Percentiles rank a stretch among this genome's conserved stretches.
phyloP scores from a whole-genome alignment of 2,113 vertebrate genomes.

The Oncorhynchus clarkii region DNA sequence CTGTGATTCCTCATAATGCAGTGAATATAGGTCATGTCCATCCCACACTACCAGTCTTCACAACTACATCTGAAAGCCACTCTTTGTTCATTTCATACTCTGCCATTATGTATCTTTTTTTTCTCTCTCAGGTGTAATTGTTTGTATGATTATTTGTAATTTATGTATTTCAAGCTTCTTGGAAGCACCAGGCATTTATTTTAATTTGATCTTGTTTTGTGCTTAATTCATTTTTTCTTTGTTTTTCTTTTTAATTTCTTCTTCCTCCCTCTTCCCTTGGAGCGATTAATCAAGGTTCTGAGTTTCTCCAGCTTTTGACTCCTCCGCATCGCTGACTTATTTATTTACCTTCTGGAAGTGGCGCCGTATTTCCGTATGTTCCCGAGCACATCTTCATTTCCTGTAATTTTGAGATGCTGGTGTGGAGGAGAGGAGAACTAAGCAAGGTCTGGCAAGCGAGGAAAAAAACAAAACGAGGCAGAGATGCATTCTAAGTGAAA shows the following conservation, averaged over 20 bases:
- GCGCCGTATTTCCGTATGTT: slow-evolving; percentile 23
- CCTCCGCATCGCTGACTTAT: slow-evolving; percentile 21
- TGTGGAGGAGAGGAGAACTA: neutral
- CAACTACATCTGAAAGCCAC: neutral
- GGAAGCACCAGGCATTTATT: slow-evolving; percentile 5
- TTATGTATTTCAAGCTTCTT: slow-evolving; percentile 34
- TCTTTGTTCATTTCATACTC: neutral
- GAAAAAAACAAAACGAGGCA: neutral
- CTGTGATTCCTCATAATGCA: too few relatives aligned
- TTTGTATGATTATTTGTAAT: slow-evolving; percentile 18
- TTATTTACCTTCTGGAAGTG: slow-evolving; percentile 40
- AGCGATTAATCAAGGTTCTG: slow-evolving; percentile 38
- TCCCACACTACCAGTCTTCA: neutral
- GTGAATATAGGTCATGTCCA: too few relatives aligned
- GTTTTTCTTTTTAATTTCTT: slow-evolving; percentile 1
- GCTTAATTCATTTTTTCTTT: slow-evolving; percentile 17
- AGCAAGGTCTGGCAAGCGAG: neutral
- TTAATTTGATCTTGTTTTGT: slow-evolving; percentile 10
- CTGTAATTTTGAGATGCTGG: slow-evolving; percentile 39
- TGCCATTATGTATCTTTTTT: too few relatives aligned
- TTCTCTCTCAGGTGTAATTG: slow-evolving; percentile 2
- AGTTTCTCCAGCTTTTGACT: slow-evolving; percentile 21
- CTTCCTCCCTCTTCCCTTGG: slow-evolving; percentile 10
- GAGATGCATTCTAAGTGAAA: slow-evolving; percentile 29
- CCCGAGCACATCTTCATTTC: slow-evolving; percentile 50